Conservation (phyloP, 2,888 invertebrate species). For the Parnassius apollo region DNA sequence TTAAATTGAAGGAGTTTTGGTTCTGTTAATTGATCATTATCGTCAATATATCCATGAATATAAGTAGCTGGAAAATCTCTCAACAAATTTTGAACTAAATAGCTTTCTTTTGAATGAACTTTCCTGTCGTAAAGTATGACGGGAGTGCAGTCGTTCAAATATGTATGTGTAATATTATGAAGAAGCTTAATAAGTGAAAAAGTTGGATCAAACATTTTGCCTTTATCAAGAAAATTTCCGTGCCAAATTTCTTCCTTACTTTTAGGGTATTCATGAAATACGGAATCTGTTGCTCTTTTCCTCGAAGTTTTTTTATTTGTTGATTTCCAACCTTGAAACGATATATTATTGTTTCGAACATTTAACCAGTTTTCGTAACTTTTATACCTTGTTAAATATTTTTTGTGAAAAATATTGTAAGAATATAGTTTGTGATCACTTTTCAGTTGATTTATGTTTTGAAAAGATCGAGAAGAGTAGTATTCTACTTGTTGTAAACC, state of each 20-base stretch:
- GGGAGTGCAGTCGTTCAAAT: conserved; percentile 84
- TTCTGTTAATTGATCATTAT: conserved; percentile 67
- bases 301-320: conserved; percentile 10
- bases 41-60: conserved; percentile 83
- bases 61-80: conserved; percentile 79
- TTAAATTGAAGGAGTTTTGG: conserved; percentile 61
- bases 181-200: conserved; percentile 82
- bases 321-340: neutral
- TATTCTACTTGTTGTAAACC: conserved; percentile 51
- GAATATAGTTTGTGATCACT: neutral
- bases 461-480: conserved; percentile 51
- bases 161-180: conserved; percentile 79
- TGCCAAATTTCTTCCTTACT: conserved; percentile 79
- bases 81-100: conserved; percentile 81
- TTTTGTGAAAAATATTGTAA: too few species aligned
- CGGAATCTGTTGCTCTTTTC: conserved; percentile 70
- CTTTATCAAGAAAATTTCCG: conserved; percentile 68
- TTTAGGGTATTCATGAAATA: conserved; percentile 81
- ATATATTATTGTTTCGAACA: neutral
- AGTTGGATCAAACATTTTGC: conserved; percentile 68
- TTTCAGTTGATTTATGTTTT: neutral
- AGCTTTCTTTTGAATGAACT: conserved; percentile 78
- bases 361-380: too few species aligned
- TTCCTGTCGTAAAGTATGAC: conserved; percentile 84
- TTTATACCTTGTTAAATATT: too few species aligned